Conservation (phyloP, 2,113 vertebrate species). For the Malurus cyaneus region DNA sequence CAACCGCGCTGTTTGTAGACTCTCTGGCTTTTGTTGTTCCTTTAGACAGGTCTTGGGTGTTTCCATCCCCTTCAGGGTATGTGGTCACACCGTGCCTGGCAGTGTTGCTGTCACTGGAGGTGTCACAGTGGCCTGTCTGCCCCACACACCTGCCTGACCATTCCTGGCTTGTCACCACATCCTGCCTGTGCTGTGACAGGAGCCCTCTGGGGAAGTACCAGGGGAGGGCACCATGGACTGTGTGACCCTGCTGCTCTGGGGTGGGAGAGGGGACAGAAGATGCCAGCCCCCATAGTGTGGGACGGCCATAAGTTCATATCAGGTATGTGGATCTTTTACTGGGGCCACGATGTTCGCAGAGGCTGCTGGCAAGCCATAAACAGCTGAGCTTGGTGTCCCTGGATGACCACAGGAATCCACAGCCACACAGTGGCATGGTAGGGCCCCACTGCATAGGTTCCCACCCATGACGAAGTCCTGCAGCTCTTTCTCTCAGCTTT, state of each 20-base stretch:
- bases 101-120: accelerated
- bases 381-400: not conserved
- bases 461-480: not conserved
- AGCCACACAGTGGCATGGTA: accelerated
- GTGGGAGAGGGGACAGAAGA: not conserved
- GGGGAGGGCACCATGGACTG: not conserved
- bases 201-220: not conserved
- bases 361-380: not conserved
- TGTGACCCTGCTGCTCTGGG: not conserved
- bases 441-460: not conserved
- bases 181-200: not conserved
- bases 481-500: not conserved
- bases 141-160: not conserved
- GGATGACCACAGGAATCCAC: accelerated
- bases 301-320: accelerated
- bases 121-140: not conserved
- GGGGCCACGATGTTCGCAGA: accelerated
- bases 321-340: not conserved
- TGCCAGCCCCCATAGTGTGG: not conserved
- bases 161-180: not conserved
- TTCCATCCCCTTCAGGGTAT: not conserved
- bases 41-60: not conserved
- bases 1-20: not conserved
- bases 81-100: not conserved
- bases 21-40: not conserved